Base-by-base conservation (phyloP, 2,888 invertebrate species). In the Lithophane semibrunnea region DNA sequence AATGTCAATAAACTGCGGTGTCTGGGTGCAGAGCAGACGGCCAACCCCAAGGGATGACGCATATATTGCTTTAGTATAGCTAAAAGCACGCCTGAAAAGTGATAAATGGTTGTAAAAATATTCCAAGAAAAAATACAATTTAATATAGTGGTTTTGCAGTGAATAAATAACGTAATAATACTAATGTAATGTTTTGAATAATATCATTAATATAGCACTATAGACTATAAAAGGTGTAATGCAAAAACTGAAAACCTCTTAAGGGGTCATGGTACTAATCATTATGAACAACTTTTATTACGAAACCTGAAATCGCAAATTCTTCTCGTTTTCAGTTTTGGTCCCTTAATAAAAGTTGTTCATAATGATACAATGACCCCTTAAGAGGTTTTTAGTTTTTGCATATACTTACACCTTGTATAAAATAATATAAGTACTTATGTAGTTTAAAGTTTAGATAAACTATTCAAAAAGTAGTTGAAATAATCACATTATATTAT, bases 1-100 rank as follows among this genome's bases (percentile, higher is more conserved):
- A 63, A 60, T 47, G 87, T 83, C 87, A 83, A 77, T 77, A 88
- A 88, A 80, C 88, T 66, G 63, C 8, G 68, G 54, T 77, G 78
- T 83, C 83, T 83, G 61, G 82, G 61, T 72, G 86, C 86, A 77
- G 63, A 16, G 61, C 74, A 78, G 83, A 80, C 88, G 29, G 76
- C 67, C 85, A 42, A 52, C 3, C 87, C 83, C 80, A 4, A n/a
- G 70, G 79, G 73, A n/a, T 77, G 77, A 81, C 71, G 70, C 64
- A 66, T 76, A 72, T 69, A 67, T 12, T 13, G 9, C 65, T 58
- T 2, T 74, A 67, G 64, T 82, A 73, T 10, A 66, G 44, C 74
- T 78, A 68, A 78, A 74, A 75, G 58, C 68, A 44, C 69, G 71
- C 47, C 72, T 76, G 49, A 9, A 49, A 56, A 3, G 7, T 52